phyloP scores from a whole-genome alignment of 2,113 vertebrate species.

The Lagopus leucura region DNA sequence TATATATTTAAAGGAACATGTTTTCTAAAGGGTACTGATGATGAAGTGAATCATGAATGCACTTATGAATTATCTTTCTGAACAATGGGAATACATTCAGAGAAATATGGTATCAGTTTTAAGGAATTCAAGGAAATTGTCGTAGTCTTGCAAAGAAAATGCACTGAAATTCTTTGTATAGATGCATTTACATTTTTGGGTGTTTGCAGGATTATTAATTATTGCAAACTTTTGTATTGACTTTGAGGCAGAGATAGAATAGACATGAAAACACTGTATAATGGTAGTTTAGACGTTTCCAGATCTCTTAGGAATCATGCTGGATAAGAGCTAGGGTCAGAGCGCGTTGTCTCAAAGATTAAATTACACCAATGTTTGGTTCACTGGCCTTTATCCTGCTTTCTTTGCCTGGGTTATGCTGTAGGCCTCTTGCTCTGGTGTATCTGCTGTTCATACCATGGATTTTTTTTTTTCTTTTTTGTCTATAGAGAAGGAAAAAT shows the following conservation, averaged over 20 bases:
- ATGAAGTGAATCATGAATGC: not conserved
- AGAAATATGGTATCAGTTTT: not conserved
- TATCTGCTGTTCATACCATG: not conserved
- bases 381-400: not conserved
- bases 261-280: too few relatives aligned
- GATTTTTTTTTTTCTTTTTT: not conserved
- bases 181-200: not conserved
- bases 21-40: not conserved
- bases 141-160: not conserved
- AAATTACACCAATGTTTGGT: not conserved
- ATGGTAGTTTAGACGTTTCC: not conserved
- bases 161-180: not conserved
- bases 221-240: not conserved
- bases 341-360: not conserved
- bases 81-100: not conserved
- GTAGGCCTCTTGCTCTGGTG: rapidly evolving
- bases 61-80: not conserved
- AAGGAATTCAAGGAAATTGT: not conserved
- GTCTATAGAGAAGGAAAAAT: not conserved
- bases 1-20: not conserved
- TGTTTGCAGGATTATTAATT: not conserved
- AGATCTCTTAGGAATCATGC: not conserved
- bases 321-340: not conserved
- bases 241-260: not conserved
- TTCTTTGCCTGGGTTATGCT: not conserved